Conservation (phyloP, 2,797 vertebrate species). For the Miichthys miiuy region DNA sequence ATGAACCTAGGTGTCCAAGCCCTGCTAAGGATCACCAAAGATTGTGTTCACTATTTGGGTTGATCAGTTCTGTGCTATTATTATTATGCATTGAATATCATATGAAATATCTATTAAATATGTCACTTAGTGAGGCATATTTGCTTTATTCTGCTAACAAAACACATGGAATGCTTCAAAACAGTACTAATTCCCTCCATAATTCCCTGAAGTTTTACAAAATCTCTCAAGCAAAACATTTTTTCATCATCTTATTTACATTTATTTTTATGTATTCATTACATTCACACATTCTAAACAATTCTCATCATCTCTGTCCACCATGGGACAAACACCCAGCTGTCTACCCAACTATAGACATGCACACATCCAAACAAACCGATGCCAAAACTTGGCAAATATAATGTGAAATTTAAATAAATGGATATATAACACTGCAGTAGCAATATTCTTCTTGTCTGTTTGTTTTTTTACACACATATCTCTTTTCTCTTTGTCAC, state of each 20-base stretch:
- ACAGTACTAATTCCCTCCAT: not conserved
- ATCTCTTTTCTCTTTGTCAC: not conserved
- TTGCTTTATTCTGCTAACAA: not conserved
- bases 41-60: no score
- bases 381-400: slow-evolving; percentile 8
- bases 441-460: not conserved
- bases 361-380: slow-evolving; percentile 21
- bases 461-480: not conserved
- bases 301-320: not conserved
- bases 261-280: not conserved
- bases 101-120: no score
- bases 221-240: not conserved
- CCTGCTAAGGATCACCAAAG: no score
- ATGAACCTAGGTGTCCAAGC: no score
- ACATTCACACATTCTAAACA: not conserved
- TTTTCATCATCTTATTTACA: not conserved
- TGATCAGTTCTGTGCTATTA: no score
- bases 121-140: no score
- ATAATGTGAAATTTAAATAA: slow-evolving; percentile 18
- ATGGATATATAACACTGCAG: not conserved
- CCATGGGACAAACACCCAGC: slow-evolving; percentile 8
- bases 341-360: slow-evolving; percentile 5
- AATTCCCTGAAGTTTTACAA: not conserved
- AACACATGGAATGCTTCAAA: not conserved
- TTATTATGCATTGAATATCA: no score